phyloP scores from a whole-genome alignment of 2,113 vertebrate species.

The Serilophus lunatus region DNA sequence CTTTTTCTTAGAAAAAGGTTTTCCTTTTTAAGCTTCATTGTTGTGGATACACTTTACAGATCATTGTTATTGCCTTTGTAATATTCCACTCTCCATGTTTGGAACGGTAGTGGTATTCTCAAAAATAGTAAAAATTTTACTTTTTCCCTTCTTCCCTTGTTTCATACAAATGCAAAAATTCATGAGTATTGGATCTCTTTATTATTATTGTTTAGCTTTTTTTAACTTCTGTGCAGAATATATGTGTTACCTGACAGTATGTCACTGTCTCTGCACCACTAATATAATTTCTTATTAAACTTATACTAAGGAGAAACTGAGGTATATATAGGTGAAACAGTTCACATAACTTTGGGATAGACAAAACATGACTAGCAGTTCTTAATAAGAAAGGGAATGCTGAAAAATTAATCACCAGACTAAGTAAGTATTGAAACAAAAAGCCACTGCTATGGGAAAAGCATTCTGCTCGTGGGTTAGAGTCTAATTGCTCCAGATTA shows the following conservation, averaged over 20 bases:
- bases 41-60: neutral
- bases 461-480: neutral
- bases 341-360: neutral
- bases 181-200: neutral
- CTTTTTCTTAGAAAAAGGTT: neutral
- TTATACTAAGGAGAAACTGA: neutral
- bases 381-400: neutral
- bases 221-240: neutral
- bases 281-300: neutral
- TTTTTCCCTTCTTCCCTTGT: rapidly evolving
- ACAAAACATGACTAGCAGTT: neutral
- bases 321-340: neutral
- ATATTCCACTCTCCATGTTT: neutral
- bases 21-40: neutral
- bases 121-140: neutral
- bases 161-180: neutral
- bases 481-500: constrained; percentile 12
- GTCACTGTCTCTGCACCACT: neutral
- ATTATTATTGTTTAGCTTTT: neutral
- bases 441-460: constrained; percentile 4
- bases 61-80: neutral
- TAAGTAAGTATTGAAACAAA: constrained; percentile 5
- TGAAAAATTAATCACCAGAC: neutral
- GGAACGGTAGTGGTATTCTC: neutral
- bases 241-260: neutral